A percentile compares a stretch with the other conserved stretches of the same genome.
Evolutionary conservation across 2,888 invertebrate species (phyloP).

Genomic region (Nycteola revayana): DNA sequence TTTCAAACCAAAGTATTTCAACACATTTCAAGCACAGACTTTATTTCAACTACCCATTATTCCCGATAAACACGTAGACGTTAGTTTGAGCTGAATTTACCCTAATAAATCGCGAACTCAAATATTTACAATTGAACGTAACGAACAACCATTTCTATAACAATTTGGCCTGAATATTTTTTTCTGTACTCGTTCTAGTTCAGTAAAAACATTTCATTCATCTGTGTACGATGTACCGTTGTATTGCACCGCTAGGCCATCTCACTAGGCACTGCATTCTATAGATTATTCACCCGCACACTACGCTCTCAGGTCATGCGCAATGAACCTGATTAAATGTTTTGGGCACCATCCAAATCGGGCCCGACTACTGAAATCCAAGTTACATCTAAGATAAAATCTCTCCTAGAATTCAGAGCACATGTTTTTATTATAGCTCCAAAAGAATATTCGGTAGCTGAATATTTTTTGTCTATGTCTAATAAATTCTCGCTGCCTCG

Average conservation of each 20-base stretch:
- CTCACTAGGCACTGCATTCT: slow-evolving; percentile 34
- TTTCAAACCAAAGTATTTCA: no score
- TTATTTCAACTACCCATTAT: no score
- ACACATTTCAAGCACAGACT: no score
- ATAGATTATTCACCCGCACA: slow-evolving; percentile 57
- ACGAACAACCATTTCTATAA: not conserved
- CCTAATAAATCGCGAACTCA: no score
- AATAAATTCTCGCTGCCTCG: slow-evolving; percentile 15
- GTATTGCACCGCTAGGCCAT: slow-evolving; percentile 39
- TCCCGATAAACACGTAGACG: no score
- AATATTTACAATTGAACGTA: no score
- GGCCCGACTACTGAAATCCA: slow-evolving; percentile 9
- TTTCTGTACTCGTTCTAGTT: not conserved
- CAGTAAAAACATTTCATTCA: slow-evolving; percentile 27
- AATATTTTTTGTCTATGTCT: slow-evolving; percentile 7
- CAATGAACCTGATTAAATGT: slow-evolving; percentile 47
- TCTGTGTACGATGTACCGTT: slow-evolving; percentile 41
- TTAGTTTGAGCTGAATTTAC: no score
- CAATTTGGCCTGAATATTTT: not conserved
- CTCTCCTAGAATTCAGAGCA: no score
- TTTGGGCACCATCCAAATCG: slow-evolving; percentile 45
- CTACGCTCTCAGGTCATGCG: slow-evolving; percentile 52
- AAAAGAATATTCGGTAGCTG: slow-evolving; percentile 3
- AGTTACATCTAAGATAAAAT: slow-evolving; percentile 9
- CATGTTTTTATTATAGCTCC: not conserved